These are phyloP conservation scores for Symphodus melops DNA, from an alignment of 2,113 vertebrate genomes.

Conservation along the genomic window DNA sequence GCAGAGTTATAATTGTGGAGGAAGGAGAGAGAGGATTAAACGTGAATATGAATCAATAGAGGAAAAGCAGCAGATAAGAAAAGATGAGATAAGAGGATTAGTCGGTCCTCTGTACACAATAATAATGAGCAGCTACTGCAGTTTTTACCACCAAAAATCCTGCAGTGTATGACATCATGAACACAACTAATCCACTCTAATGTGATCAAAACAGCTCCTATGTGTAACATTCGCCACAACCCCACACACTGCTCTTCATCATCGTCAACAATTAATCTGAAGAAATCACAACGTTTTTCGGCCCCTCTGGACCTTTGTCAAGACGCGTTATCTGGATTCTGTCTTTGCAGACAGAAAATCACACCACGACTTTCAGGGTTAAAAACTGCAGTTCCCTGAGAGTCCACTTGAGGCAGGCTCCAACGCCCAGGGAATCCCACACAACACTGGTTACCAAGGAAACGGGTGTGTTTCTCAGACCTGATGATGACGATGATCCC, in stretches of 20 bases:
- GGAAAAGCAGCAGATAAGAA: not conserved
- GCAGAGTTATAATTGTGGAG: not conserved
- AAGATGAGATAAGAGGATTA: conserved; percentile 5
- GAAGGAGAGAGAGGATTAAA: conserved; percentile 10
- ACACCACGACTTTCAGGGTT: no score
- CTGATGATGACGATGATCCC: conserved; percentile 98
- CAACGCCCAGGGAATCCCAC: no score
- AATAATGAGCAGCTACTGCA: not conserved
- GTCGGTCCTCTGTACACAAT: not conserved
- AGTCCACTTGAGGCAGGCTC: no score
- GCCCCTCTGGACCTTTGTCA: no score
- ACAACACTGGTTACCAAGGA: not conserved
- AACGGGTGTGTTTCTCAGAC: conserved; percentile 64
- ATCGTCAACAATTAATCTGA: no score
- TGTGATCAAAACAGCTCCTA: not conserved
- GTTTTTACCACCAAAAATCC: conserved; percentile 3
- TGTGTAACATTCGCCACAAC: no score
- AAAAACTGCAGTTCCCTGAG: no score
- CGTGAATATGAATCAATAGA: not conserved
- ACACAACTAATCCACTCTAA: not conserved
- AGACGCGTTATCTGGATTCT: no score
- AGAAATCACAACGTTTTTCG: no score
- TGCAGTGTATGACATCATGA: not conserved
- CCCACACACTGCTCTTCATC: no score
- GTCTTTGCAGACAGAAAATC: no score